A percentile compares a stretch with the other conserved stretches of the same genome.
phyloP scores from a whole-genome alignment of 2,797 vertebrate genomes.

The Pangasius djambal region DNA sequence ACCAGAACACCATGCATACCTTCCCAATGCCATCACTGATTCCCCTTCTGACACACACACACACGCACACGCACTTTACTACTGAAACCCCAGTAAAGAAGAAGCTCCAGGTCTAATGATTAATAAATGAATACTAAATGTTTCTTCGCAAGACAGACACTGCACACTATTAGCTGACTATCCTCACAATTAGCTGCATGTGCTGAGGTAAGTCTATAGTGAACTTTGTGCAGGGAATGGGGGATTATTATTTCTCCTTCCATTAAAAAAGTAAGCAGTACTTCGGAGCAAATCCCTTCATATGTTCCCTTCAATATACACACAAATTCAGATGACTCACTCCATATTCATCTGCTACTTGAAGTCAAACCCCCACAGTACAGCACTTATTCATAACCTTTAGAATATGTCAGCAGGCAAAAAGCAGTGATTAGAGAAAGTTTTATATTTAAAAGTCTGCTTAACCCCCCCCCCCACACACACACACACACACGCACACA shows the following conservation, averaged over 20 bases:
- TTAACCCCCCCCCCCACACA: background rate
- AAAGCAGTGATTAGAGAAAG: slow-evolving; percentile 16
- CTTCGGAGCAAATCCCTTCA: slow-evolving; percentile 21
- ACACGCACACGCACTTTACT: background rate
- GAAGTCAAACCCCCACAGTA: slow-evolving; percentile 19
- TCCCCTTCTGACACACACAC: slow-evolving; percentile 33
- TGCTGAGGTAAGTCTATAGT: slow-evolving; percentile 28
- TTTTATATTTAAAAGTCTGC: slow-evolving; percentile 43
- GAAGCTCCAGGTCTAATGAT: background rate
- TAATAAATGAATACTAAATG: slow-evolving; percentile 18
- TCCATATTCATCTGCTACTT: slow-evolving; percentile 20
- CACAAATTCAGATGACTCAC: slow-evolving; percentile 43
- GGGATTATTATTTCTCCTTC: slow-evolving; percentile 54
- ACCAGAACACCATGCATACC: slow-evolving; percentile 50
- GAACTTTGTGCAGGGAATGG: slow-evolving; percentile 39
- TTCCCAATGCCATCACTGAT: slow-evolving; percentile 54
- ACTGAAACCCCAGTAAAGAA: slow-evolving; percentile 8
- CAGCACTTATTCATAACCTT: slow-evolving; percentile 42
- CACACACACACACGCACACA: background rate
- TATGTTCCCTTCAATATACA: slow-evolving; percentile 12
- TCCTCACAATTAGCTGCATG: background rate
- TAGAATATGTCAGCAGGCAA: slow-evolving; percentile 20
- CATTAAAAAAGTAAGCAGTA: slow-evolving; percentile 18
- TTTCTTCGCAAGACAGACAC: slow-evolving; percentile 7
- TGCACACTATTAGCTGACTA: too few species aligned